Evolutionary conservation across 2,113 vertebrate genomes (phyloP).

Genomic region (Leiothrix lutea): DNA sequence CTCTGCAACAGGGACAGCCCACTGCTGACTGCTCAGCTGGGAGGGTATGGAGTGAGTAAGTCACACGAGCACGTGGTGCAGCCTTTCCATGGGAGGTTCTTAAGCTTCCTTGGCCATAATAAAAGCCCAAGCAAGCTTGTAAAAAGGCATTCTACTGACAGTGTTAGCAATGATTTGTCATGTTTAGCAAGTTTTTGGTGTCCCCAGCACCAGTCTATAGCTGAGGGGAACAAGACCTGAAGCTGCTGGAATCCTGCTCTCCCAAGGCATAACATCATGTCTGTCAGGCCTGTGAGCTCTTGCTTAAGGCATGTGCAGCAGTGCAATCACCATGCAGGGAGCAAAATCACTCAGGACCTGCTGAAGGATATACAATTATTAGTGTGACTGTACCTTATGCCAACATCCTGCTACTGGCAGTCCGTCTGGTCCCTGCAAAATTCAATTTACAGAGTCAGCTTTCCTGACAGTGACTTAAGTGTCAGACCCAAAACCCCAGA

Average conservation of each 20-base stretch:
- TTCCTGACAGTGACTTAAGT: neutral
- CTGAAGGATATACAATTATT: neutral
- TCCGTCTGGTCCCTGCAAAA: constrained; percentile 88
- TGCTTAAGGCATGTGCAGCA: neutral
- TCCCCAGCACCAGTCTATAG: neutral
- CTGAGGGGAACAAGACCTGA: neutral
- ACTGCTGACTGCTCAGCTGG: neutral
- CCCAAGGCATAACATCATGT: fast-evolving
- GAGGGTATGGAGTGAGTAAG: neutral
- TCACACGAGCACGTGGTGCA: fast-evolving
- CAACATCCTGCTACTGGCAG: constrained; percentile 94
- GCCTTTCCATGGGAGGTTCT: neutral
- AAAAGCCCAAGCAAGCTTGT: neutral
- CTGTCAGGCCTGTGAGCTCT: neutral
- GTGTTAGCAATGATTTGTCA: neutral
- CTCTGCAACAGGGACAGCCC: neutral
- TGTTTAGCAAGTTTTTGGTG: neutral
- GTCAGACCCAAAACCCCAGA: neutral
- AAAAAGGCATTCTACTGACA: neutral
- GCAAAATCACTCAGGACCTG: neutral
- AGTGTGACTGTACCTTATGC: constrained; percentile 85
- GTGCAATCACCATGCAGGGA: neutral
- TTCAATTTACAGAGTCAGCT: neutral
- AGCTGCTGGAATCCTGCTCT: neutral
- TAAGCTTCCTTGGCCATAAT: neutral